A percentile compares a stretch with the other conserved stretches of the same genome.
These are phyloP conservation scores for Fregetta grallaria DNA, from an alignment of 2,113 vertebrate species.

Conservation along the genomic window DNA sequence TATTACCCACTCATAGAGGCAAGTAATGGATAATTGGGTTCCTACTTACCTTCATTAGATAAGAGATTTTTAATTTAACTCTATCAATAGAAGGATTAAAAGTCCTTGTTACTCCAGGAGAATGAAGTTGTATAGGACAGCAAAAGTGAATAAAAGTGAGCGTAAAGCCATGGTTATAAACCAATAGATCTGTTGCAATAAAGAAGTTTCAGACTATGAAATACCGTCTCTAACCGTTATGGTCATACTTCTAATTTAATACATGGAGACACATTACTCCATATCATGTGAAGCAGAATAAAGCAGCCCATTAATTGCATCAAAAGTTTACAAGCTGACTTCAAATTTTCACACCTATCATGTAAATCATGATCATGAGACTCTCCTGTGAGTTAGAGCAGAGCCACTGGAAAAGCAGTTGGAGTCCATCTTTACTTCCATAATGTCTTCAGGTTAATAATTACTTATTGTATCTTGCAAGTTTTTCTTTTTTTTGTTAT, in stretches of 20 bases:
- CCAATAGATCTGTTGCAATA: not conserved
- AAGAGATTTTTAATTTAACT: constrained; percentile 32
- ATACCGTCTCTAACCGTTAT: constrained; percentile 6
- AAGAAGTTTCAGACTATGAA: not conserved
- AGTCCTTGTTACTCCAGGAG: not conserved
- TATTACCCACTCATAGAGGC: not conserved
- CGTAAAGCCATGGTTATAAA: constrained; percentile 28
- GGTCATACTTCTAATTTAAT: not conserved
- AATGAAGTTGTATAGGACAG: constrained; percentile 6
- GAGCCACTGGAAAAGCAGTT: not conserved
- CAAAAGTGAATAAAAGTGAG: constrained; percentile 10
- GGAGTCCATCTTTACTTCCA: not conserved
- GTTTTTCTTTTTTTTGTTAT: not conserved
- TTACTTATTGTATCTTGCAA: not conserved
- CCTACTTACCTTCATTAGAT: constrained; percentile 17
- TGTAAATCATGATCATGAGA: not conserved
- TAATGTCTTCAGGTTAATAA: not conserved
- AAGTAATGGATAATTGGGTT: constrained; percentile 32
- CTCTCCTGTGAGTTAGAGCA: not conserved
- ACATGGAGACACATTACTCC: not conserved
- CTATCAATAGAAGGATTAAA: constrained; percentile 17
- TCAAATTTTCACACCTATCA: not conserved
- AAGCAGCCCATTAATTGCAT: constrained; percentile 17
- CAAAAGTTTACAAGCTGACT: not conserved
- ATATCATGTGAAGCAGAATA: not conserved